These are phyloP conservation scores for Neria commutata DNA, from an alignment of 2,888 invertebrate genomes.

Conservation along the genomic window DNA sequence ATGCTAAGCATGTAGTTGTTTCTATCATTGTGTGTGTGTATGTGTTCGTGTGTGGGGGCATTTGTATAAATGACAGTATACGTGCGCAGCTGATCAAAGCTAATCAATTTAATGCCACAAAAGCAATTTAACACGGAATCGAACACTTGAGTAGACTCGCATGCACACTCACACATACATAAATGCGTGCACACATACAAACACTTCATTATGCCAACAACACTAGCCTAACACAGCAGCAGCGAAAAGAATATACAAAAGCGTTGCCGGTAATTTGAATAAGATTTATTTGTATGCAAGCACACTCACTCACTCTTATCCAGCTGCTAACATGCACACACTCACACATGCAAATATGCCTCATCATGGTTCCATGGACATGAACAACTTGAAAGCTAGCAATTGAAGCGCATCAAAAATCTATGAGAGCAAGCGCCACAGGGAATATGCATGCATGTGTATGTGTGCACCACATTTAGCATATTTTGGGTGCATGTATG, in stretches of 20 bases:
- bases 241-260: too few relatives aligned
- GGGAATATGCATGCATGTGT: background rate
- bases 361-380: background rate
- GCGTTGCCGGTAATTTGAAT: background rate
- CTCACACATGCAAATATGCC: background rate
- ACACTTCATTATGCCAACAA: too few relatives aligned
- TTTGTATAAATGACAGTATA: conserved; percentile 13
- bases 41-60: conserved; percentile 2
- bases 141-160: conserved; percentile 20
- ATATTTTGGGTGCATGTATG: too few relatives aligned
- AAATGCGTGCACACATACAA: too few relatives aligned
- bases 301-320: background rate
- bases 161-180: too few relatives aligned
- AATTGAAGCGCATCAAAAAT: too few relatives aligned
- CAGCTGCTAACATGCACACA: background rate
- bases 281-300: background rate
- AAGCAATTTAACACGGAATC: conserved; percentile 46
- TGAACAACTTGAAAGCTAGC: too few relatives aligned
- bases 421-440: too few relatives aligned
- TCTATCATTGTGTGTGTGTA: conserved; percentile 11
- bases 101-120: conserved; percentile 52
- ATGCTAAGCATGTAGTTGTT: too few relatives aligned
- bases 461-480: background rate
- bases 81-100: conserved; percentile 43
- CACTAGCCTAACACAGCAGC: too few relatives aligned